These are phyloP conservation scores for Hemicentrotus pulcherrimus DNA, from an alignment of 35 echinoderm and acorn worm genomes.

Conservation along the genomic window DNA sequence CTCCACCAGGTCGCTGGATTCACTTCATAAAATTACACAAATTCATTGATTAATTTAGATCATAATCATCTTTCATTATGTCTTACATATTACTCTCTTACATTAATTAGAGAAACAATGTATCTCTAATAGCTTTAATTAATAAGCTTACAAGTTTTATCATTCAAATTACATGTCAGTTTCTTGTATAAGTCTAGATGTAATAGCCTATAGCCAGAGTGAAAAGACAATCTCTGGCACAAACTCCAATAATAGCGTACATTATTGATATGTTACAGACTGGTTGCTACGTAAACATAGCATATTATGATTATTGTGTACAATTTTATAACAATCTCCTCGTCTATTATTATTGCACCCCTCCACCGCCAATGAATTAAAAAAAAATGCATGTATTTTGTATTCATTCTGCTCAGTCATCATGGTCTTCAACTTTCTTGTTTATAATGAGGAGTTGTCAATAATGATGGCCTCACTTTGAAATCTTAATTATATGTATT, in stretches of 20 bases:
- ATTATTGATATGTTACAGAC: background rate
- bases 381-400: background rate
- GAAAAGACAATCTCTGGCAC: background rate
- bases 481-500: background rate
- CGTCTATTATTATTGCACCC: background rate
- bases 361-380: background rate
- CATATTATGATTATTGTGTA: background rate
- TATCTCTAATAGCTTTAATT: background rate
- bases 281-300: background rate
- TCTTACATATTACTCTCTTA: background rate
- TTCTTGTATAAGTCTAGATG: background rate
- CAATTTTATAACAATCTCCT: background rate
- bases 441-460: background rate
- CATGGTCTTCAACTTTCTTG: no score
- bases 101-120: background rate
- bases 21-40: background rate
- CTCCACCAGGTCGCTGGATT: background rate
- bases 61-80: background rate
- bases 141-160: background rate
- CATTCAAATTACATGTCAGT: background rate
- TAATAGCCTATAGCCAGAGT: background rate
- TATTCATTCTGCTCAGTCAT: background rate
- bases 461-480: background rate
- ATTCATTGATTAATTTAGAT: background rate
- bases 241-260: background rate